Conservation (phyloP, 2,888 invertebrate species). For the Scaptomyza caliginosa region DNA sequence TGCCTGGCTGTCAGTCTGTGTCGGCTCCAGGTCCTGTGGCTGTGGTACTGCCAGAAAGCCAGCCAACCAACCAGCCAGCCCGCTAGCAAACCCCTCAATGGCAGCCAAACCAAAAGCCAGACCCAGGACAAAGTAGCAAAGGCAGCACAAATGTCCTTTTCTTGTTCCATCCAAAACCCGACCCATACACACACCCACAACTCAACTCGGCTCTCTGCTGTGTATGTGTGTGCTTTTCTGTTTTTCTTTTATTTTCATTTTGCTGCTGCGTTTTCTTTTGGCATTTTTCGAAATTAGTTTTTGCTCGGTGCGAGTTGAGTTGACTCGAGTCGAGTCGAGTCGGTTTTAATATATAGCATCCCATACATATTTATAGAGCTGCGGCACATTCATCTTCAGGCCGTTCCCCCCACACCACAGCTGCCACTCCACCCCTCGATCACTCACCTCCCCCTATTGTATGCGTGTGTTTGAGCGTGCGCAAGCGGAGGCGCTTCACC, state of each 20-base stretch:
- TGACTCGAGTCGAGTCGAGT: conserved; percentile 64
- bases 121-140: conserved; percentile 38
- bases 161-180: conserved; percentile 50
- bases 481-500: conserved; percentile 56
- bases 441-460: conserved; percentile 4
- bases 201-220: conserved; percentile 29
- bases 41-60: conserved; percentile 27
- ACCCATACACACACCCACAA: conserved; percentile 12
- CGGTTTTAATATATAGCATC: conserved; percentile 81
- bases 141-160: conserved; percentile 76
- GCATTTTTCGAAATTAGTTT: conserved; percentile 82
- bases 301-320: conserved; percentile 70
- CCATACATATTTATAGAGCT: conserved; percentile 82
- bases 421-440: neutral
- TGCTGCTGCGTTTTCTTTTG: conserved; percentile 77
- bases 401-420: conserved; percentile 27
- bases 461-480: conserved; percentile 26
- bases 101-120: conserved; percentile 9
- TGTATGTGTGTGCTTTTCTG: conserved; percentile 16
- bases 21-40: conserved; percentile 49
- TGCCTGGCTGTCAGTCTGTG: conserved; percentile 66
- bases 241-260: conserved; percentile 68
- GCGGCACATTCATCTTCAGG: conserved; percentile 80
- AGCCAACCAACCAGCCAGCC: neutral
- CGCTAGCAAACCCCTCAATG: conserved; percentile 24